Percentiles rank a stretch among this genome's conserved stretches.
Conservation (phyloP, 2,113 vertebrate genomes). For the Osmerus eperlanus region DNA sequence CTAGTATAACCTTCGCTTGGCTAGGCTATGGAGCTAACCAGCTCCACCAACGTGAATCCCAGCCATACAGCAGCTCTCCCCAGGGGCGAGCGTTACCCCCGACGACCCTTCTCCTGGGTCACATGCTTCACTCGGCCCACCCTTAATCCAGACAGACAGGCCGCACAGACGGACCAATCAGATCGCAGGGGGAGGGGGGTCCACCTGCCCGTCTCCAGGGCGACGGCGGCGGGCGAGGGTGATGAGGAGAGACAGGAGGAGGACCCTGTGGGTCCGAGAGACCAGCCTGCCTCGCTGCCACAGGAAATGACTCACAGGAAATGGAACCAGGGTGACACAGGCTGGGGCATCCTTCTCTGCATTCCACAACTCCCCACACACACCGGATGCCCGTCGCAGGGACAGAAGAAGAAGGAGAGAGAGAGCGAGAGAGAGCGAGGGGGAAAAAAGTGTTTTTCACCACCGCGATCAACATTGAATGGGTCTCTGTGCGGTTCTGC, state of each 20-base stretch:
- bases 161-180: conserved; percentile 3
- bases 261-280: conserved; percentile 20
- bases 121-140: conserved; percentile 31
- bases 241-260: conserved; percentile 46
- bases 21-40: not conserved
- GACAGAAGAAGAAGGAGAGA: too few species aligned
- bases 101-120: conserved; percentile 26
- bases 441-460: too few species aligned
- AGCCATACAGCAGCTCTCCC: conserved; percentile 17
- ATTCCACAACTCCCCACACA: conserved; percentile 10
- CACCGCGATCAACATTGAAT: too few species aligned
- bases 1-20: too few species aligned
- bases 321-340: conserved; percentile 36
- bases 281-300: conserved; percentile 17
- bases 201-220: conserved; percentile 19
- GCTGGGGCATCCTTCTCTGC: conserved; percentile 25
- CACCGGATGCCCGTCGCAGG: not conserved
- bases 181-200: conserved; percentile 14
- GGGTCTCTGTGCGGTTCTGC: too few species aligned
- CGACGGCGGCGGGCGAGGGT: conserved; percentile 27
- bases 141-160: conserved; percentile 23
- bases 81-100: conserved; percentile 7
- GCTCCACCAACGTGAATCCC: conserved; percentile 6
- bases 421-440: too few species aligned
- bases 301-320: conserved; percentile 48